Evolutionary conservation across 1,140 invertebrate genomes (phyloP).

Genomic region (Drosophila varians): DNA sequence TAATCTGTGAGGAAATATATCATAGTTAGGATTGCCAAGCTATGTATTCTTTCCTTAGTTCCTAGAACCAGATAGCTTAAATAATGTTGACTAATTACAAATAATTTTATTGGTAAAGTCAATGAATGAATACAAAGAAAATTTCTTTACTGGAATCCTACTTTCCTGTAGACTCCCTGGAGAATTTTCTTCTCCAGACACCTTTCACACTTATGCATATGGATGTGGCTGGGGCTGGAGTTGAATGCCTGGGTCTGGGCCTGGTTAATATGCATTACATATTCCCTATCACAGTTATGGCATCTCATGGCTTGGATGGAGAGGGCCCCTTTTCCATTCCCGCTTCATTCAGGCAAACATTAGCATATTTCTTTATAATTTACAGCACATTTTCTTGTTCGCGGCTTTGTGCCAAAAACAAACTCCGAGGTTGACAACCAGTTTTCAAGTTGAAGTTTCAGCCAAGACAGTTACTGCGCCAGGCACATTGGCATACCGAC

Average conservation of each 20-base stretch:
- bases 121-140: constrained; percentile 7
- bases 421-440: constrained; percentile 61
- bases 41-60: not conserved
- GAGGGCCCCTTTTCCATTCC: not conserved
- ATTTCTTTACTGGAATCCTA: constrained; percentile 1
- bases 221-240: not conserved
- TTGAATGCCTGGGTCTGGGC: not conserved
- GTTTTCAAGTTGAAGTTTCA: constrained; percentile 45
- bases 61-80: constrained; percentile 7
- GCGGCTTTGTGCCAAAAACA: constrained; percentile 48
- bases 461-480: constrained; percentile 31
- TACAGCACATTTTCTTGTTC: constrained; percentile 60
- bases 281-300: constrained; percentile 63
- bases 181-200: not conserved
- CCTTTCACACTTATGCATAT: not conserved
- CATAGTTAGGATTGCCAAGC: too few species aligned
- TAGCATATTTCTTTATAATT: constrained; percentile 76
- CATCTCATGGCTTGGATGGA: constrained; percentile 22
- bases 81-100: constrained; percentile 2
- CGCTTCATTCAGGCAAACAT: constrained; percentile 21
- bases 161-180: not conserved
- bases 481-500: constrained; percentile 30
- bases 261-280: constrained; percentile 59
- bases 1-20: not conserved
- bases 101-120: constrained; percentile 8